Conservation (phyloP, 1,140 invertebrate species). For the Psilanteris sp. region DNA sequence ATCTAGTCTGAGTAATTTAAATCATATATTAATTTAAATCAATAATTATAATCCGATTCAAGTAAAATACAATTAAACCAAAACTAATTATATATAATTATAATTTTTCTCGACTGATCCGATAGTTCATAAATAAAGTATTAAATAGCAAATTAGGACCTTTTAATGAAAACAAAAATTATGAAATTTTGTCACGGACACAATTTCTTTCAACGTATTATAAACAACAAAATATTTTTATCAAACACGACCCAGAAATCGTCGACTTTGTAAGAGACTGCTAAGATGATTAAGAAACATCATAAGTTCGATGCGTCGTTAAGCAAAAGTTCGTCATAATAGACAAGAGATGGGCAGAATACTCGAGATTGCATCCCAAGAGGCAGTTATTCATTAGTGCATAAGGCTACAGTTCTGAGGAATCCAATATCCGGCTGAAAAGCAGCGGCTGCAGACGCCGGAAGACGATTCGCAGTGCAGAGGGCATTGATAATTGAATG, state of each 20-base stretch:
- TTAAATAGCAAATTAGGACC: too few species aligned
- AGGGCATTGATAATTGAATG: slow-evolving; percentile 48
- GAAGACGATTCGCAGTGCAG: slow-evolving; percentile 41
- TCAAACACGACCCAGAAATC: neutral
- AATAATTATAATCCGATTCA: too few species aligned
- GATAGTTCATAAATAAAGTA: too few species aligned
- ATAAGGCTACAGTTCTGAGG: slow-evolving; percentile 53
- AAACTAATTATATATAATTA: too few species aligned
- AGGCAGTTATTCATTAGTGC: slow-evolving; percentile 49
- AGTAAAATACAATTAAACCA: too few species aligned
- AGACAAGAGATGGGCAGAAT: neutral
- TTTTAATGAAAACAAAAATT: too few species aligned
- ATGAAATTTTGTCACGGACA: too few species aligned
- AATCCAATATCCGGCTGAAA: slow-evolving; percentile 60
- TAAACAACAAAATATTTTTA: too few species aligned
- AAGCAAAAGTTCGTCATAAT: neutral
- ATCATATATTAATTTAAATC: too few species aligned
- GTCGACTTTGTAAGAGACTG: neutral
- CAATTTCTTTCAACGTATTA: too few species aligned
- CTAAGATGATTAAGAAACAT: slow-evolving; percentile 18
- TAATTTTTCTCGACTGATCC: too few species aligned
- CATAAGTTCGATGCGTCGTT: slow-evolving; percentile 9
- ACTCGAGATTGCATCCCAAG: slow-evolving; percentile 40
- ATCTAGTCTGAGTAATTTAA: too few species aligned
- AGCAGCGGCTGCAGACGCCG: slow-evolving; percentile 38